Conservation (phyloP, 1,140 invertebrate species). For the Helicoverpa armigera region DNA sequence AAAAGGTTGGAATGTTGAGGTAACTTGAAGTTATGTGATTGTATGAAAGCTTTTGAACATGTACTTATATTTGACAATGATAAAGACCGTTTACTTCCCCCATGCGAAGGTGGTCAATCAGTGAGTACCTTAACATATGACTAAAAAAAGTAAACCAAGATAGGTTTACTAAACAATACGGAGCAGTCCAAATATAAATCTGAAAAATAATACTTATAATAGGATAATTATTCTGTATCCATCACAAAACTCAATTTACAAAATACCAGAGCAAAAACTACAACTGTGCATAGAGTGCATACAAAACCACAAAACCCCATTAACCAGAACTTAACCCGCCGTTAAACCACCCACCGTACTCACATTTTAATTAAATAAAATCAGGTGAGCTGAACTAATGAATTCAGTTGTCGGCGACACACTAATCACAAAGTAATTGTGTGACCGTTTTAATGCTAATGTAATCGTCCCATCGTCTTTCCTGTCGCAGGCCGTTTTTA, state of each 20-base stretch:
- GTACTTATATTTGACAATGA: too few species aligned
- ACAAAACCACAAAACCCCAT: slow-evolving; percentile 16
- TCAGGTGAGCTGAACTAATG: slow-evolving; percentile 86
- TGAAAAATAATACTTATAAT: neutral
- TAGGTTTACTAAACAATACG: too few species aligned
- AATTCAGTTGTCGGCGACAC: slow-evolving; percentile 82
- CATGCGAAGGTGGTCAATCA: too few species aligned
- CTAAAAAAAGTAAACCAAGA: too few species aligned
- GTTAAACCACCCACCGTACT: slow-evolving; percentile 29
- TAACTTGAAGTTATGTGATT: neutral
- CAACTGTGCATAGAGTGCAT: neutral
- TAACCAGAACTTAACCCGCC: slow-evolving; percentile 35
- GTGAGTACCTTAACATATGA: too few species aligned
- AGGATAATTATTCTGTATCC: neutral
- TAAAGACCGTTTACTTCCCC: too few species aligned
- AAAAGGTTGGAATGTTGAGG: neutral
- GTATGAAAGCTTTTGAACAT: too few species aligned
- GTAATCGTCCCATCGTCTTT: slow-evolving; percentile 62
- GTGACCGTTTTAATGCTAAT: slow-evolving; percentile 85
- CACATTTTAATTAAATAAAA: slow-evolving; percentile 75
- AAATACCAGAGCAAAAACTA: neutral
- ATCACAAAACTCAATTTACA: neutral
- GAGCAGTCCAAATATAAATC: too few species aligned
- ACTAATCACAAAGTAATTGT: slow-evolving; percentile 81
- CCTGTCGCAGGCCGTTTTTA: slow-evolving; percentile 57